A percentile compares a stretch with the other conserved stretches of the same genome.
phyloP scores from a whole-genome alignment of 2,113 vertebrate genomes.

The Larimichthys polyactis region DNA sequence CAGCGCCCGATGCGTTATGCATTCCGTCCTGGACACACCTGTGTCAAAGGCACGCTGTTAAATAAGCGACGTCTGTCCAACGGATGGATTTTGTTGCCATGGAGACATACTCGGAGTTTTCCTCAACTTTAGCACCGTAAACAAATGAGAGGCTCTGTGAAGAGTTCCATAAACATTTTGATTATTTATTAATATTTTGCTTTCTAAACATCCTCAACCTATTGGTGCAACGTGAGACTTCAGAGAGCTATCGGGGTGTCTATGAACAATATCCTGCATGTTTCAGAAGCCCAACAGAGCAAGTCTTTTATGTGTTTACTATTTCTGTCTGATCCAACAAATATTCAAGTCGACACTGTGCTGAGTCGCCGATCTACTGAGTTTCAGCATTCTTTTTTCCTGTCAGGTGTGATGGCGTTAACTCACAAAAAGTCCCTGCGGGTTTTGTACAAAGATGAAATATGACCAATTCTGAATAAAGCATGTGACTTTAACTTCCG shows the following conservation, averaged over 20 bases:
- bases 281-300: background rate
- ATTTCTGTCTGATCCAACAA: background rate
- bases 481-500: background rate
- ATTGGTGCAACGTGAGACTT: background rate
- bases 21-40: no score
- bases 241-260: background rate
- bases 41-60: no score
- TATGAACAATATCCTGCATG: background rate
- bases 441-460: background rate
- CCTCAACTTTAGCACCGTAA: background rate
- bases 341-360: background rate
- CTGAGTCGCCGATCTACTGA: no score
- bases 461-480: background rate
- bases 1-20: no score
- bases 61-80: no score
- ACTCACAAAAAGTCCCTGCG: no score
- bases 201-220: constrained; percentile 28
- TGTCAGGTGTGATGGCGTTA: background rate
- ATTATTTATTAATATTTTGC: background rate
- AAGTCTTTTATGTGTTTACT: background rate
- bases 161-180: background rate
- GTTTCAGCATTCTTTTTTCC: background rate
- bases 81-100: no score
- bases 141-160: background rate
- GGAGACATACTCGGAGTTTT: no score